Conservation (phyloP, 2,888 invertebrate species). For the Allacma fusca region DNA sequence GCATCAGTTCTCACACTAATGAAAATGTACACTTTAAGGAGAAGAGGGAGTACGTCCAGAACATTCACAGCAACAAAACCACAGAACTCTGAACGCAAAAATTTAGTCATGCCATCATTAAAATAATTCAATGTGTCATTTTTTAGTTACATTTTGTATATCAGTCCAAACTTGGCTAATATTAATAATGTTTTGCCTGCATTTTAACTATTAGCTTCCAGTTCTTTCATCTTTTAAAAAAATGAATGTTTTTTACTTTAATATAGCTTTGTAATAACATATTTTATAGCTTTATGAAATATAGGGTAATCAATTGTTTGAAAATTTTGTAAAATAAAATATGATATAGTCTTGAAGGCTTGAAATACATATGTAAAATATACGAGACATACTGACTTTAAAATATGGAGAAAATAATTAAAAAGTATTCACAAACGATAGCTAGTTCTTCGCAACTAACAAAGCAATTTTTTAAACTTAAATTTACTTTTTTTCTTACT, state of each 20-base stretch:
- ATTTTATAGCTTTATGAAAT: not conserved
- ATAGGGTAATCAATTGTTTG: no score
- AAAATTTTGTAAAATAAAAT: no score
- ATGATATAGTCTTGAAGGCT: no score
- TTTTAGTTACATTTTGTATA: conserved; percentile 20
- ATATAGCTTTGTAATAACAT: not conserved
- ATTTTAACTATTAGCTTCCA: conserved; percentile 41
- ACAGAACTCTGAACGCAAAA: conserved; percentile 42
- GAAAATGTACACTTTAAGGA: conserved; percentile 87
- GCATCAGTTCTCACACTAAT: conserved; percentile 75
- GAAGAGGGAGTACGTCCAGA: conserved; percentile 74
- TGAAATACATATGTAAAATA: no score
- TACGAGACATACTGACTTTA: no score
- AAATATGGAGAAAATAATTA: no score
- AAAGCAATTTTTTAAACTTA: no score
- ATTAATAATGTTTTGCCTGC: conserved; percentile 26
- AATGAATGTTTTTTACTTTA: not conserved
- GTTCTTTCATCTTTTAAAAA: conserved; percentile 20
- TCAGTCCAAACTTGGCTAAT: conserved; percentile 26
- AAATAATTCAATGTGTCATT: conserved; percentile 36
- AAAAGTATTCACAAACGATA: no score
- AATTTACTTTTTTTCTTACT: no score
- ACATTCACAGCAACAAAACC: conserved; percentile 41
- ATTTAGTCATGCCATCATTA: conserved; percentile 44
- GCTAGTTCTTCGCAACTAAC: no score